phyloP scores from a whole-genome alignment of 37 sponge, comb jelly and placozoan genomes.

The Haliclona indistincta region DNA sequence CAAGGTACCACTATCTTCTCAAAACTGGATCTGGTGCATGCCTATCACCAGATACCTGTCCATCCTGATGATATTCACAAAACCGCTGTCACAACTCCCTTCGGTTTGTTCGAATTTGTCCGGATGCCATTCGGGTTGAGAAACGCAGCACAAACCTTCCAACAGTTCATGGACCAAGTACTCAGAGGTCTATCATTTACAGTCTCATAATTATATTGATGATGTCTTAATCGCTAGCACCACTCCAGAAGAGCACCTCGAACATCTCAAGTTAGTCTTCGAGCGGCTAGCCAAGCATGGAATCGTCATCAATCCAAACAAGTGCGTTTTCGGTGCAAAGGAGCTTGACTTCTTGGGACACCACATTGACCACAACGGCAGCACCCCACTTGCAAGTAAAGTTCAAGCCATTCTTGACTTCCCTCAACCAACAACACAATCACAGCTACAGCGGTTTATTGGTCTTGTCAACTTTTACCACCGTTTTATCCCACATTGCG shows the following conservation, averaged over 20 bases:
- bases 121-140: constrained; percentile 14
- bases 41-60: constrained; percentile 37
- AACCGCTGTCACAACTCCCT: too few species aligned
- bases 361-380: constrained; percentile 25
- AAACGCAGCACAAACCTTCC: constrained; percentile 32
- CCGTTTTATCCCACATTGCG: constrained; percentile 46
- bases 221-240: constrained; percentile 52
- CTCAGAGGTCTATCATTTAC: constrained; percentile 47
- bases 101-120: background rate
- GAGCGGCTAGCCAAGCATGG: constrained; percentile 34
- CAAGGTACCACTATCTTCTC: constrained; percentile 41
- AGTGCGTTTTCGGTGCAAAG: constrained; percentile 26
- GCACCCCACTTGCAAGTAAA: constrained; percentile 20
- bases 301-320: constrained; percentile 39
- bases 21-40: constrained; percentile 10
- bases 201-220: too few species aligned
- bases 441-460: constrained; percentile 44
- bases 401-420: constrained; percentile 39
- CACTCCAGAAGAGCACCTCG: constrained; percentile 43
- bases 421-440: constrained; percentile 28
- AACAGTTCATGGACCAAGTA: constrained; percentile 35
- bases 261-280: constrained; percentile 35
- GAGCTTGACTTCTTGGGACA: constrained; percentile 54
- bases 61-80: constrained; percentile 31
- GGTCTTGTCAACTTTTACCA: constrained; percentile 66